Evolutionary conservation across 2,888 invertebrate species (phyloP).

Genomic region (Aleiodes leptofemur): DNA sequence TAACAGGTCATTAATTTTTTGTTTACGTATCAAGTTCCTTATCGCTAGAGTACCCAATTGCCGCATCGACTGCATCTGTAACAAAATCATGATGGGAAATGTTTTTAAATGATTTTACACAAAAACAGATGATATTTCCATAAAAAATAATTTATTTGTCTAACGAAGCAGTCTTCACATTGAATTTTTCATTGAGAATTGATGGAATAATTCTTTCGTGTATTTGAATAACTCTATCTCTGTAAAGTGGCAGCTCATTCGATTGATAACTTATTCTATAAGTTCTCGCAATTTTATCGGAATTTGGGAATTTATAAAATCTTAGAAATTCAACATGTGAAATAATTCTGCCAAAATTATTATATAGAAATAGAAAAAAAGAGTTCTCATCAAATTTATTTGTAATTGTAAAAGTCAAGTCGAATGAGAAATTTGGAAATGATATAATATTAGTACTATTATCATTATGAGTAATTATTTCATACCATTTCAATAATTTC

Average conservation of each 20-base stretch:
- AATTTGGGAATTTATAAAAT: constrained; percentile 63
- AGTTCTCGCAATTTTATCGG: constrained; percentile 64
- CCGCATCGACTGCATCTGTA: constrained; percentile 63
- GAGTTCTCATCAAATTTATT: constrained; percentile 57
- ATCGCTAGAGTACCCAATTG: constrained; percentile 51
- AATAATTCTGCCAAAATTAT: constrained; percentile 69
- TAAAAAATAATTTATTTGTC: constrained; percentile 35
- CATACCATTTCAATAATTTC: constrained; percentile 57
- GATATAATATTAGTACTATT: background rate
- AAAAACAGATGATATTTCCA: background rate
- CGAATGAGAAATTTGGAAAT: constrained; percentile 59
- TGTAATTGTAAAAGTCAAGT: constrained; percentile 67
- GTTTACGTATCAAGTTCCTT: constrained; percentile 50
- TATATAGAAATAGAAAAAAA: constrained; percentile 67
- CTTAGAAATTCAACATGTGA: constrained; percentile 65
- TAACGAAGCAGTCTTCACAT: constrained; percentile 48
- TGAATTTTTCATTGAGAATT: constrained; percentile 60
- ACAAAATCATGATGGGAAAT: constrained; percentile 26
- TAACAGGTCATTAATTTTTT: constrained; percentile 37
- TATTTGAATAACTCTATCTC: constrained; percentile 68
- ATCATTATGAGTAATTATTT: constrained; percentile 47
- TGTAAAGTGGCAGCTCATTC: constrained; percentile 67
- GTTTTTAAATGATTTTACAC: background rate
- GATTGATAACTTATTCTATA: constrained; percentile 72
- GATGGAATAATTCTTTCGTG: constrained; percentile 69